phyloP scores from a whole-genome alignment of 2,113 vertebrate genomes.

The Chionis minor region DNA sequence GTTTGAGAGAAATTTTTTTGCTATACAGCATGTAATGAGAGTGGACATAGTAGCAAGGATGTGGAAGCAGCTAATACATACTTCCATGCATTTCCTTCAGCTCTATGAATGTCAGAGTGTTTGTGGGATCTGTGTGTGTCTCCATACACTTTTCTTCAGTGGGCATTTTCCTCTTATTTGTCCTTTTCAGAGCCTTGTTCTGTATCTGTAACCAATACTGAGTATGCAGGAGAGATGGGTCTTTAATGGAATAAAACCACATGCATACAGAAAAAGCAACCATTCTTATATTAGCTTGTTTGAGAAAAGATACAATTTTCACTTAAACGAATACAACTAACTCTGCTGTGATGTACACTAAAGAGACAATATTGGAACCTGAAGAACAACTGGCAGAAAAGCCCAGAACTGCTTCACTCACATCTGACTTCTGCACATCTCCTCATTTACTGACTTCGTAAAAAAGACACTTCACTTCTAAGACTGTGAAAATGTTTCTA shows the following conservation, averaged over 20 bases:
- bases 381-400: background rate
- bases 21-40: background rate
- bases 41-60: background rate
- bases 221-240: background rate
- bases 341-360: background rate
- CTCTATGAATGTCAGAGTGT: background rate
- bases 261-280: background rate
- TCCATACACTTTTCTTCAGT: background rate
- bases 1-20: background rate
- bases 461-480: constrained; percentile 1
- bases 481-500: constrained; percentile 2
- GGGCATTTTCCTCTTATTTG: background rate
- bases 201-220: background rate
- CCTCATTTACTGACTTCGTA: background rate
- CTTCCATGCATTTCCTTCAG: background rate
- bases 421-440: background rate
- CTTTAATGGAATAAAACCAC: background rate
- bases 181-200: background rate
- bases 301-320: background rate
- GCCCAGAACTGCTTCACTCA: background rate
- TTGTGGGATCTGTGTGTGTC: background rate
- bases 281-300: background rate
- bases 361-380: background rate
- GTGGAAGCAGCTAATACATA: background rate
- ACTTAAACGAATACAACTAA: background rate